A percentile compares a stretch with the other conserved stretches of the same genome.
Evolutionary conservation across 2,113 vertebrate genomes (phyloP).

Genomic region (Notarius quadriscutis): DNA sequence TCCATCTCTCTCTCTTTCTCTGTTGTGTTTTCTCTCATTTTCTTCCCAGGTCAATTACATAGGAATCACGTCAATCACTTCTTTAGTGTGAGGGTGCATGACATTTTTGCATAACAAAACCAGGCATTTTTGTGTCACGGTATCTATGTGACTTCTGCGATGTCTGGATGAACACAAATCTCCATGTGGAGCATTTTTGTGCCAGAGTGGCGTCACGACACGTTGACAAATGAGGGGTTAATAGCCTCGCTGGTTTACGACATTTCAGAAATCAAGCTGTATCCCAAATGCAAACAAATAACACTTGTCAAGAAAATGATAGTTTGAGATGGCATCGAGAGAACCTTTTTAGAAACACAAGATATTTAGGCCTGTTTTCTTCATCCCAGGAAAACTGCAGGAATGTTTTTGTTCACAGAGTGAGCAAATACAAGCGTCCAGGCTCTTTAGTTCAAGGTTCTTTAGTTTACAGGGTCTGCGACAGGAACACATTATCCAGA

Average conservation of each 20-base stretch:
- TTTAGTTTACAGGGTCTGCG: not conserved
- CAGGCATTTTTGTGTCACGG: not conserved
- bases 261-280: not conserved
- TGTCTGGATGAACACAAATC: not conserved
- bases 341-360: not conserved
- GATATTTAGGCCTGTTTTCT: not conserved
- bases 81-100: slow-evolving; percentile 5
- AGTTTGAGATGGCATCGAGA: not conserved
- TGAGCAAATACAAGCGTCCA: not conserved
- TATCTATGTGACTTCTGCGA: not conserved
- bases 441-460: not conserved
- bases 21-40: not conserved
- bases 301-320: not conserved
- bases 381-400: not conserved
- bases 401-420: slow-evolving; percentile 1
- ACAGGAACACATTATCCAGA: not conserved
- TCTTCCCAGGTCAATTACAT: slow-evolving; percentile 67
- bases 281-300: not conserved
- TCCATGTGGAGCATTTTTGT: not conserved
- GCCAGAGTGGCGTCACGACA: not conserved
- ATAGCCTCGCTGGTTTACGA: not conserved
- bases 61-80: slow-evolving; percentile 50
- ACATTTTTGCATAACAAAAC: slow-evolving; percentile 35
- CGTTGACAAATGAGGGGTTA: slow-evolving; percentile 22
- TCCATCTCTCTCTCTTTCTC: not conserved